These are phyloP conservation scores for Melipona bicolor DNA, from an alignment of 2,888 invertebrate genomes.

Conservation along the genomic window DNA sequence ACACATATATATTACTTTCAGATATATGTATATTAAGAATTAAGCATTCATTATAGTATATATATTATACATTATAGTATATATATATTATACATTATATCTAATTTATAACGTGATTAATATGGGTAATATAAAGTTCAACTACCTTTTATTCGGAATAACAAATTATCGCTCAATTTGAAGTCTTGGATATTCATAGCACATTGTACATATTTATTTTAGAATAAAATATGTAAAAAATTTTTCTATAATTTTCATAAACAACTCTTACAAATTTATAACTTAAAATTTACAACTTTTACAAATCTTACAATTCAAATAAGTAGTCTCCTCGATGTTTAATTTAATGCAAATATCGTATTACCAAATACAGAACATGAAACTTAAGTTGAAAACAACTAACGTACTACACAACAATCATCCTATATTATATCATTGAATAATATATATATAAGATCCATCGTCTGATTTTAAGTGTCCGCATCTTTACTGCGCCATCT, in stretches of 20 bases:
- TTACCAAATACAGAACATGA: neutral
- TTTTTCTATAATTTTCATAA: neutral
- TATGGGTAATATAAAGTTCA: neutral
- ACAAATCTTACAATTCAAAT: no score
- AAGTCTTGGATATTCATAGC: no score
- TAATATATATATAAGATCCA: neutral
- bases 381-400: neutral
- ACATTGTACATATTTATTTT: no score
- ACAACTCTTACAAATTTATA: neutral
- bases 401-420: no score
- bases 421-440: neutral
- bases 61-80: no score
- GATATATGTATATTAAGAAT: no score
- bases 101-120: neutral
- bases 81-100: neutral
- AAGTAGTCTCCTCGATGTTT: no score
- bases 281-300: neutral
- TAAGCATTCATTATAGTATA: no score
- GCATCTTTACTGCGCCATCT: conserved; percentile 1
- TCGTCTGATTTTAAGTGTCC: neutral
- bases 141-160: neutral
- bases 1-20: no score
- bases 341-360: neutral
- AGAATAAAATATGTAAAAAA: neutral
- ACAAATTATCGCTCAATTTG: neutral